Base-by-base conservation (phyloP, 1,140 invertebrate genomes). In the Chelonus insularis region DNA sequence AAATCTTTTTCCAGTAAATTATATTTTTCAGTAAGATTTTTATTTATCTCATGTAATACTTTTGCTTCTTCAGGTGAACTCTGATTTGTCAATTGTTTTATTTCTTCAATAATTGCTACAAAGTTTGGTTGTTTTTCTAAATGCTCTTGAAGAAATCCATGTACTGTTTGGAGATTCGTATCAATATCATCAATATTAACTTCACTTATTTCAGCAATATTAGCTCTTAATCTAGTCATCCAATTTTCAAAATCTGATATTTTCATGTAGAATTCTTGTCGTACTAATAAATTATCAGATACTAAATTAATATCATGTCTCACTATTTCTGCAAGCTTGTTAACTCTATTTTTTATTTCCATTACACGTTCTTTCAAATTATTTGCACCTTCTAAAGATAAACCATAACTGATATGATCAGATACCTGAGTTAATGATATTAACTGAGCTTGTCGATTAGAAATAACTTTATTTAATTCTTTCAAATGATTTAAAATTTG, bases 191-290 rank as follows among this genome's bases (percentile, higher is more conserved):
- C 90, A 1, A 90, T 83, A 71, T 87, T 86, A 11, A 95, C 87
- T 72, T 93, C 91, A 75, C 91, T 89, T 48, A 92, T 87, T 66
- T 91, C 88, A 39, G 88, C 86, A 14, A 92, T 85, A 68, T 91
- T 89, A 14, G 86, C 82, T 66, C 88, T 84, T 43, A 94, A 83
- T 55, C 89, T 85, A 41, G 89, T 89, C 77, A 96, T 87, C 92
- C 93, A 96, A 51, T 89, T 90, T 47, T 90, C 87, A 71, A 96
- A 93, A 64, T 90, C 88, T 8, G 87, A 84, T 45, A 96, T 81
- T 72, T 91, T 91, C 18, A 88, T 87, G 68, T 92, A 87, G 66
- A 96, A 93, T 73, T 96, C 93, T 82, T 95, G 91, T 66, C 88
- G 82, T 2, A 88, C 84, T 34, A 93, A 85, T 25, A 94, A 87